Evolutionary conservation across 1,140 invertebrate species (phyloP).

Genomic region (Ceratosolen solmsi): DNA sequence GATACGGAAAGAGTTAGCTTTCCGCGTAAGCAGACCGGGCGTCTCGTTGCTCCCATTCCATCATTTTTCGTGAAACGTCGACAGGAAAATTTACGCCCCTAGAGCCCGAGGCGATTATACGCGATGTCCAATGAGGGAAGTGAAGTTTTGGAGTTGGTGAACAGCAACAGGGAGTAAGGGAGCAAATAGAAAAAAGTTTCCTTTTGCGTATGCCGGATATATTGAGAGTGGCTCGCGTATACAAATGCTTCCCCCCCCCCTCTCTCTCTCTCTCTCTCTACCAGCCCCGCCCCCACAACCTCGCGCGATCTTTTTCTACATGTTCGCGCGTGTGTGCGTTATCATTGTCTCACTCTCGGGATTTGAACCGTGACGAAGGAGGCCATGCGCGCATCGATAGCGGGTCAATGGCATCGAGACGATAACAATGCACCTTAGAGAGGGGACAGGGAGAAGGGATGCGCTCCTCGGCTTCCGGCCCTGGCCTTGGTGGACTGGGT

Average conservation of each 20-base stretch:
- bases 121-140: no score
- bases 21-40: neutral
- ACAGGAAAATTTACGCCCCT: no score
- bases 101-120: no score
- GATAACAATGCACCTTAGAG: neutral
- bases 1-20: neutral
- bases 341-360: neutral
- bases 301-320: no score
- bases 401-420: constrained; percentile 45
- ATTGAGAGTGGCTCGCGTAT: neutral
- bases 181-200: no score
- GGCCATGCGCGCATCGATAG: constrained; percentile 25
- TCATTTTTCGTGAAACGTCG: neutral
- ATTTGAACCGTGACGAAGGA: constrained; percentile 32
- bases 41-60: neutral
- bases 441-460: neutral
- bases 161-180: no score
- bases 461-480: neutral
- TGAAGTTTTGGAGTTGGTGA: no score
- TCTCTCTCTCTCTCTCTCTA: neutral
- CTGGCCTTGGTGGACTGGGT: neutral
- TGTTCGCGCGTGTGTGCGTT: neutral
- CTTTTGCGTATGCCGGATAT: neutral
- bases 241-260: neutral
- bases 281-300: neutral